phyloP scores from a whole-genome alignment of 2,888 invertebrate genomes.

The Thecocarcelia acutangulata region DNA sequence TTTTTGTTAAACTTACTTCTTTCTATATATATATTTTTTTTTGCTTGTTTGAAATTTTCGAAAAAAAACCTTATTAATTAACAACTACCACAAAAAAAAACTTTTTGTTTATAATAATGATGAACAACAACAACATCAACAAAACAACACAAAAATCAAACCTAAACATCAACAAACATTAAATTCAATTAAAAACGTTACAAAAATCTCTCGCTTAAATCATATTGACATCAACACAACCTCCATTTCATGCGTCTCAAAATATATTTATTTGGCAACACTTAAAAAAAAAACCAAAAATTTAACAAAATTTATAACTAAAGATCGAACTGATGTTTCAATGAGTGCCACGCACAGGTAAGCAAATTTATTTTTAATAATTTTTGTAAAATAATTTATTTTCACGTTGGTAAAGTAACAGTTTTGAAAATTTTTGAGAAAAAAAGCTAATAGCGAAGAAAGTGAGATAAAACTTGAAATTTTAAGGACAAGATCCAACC shows the following conservation, averaged over 20 bases:
- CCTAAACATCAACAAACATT: too few species aligned
- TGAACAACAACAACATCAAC: neutral
- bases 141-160: too few species aligned
- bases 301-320: conserved; percentile 46
- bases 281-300: neutral
- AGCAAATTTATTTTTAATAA: conserved; percentile 72
- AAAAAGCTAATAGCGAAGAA: neutral
- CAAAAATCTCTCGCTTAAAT: neutral
- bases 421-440: neutral
- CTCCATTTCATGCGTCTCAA: neutral
- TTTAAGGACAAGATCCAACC: too few species aligned
- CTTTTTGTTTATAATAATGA: conserved; percentile 8
- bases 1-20: conserved; percentile 22
- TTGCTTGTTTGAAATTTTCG: conserved; percentile 1
- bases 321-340: conserved; percentile 81
- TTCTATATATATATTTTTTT: too few species aligned
- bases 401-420: conserved; percentile 4
- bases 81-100: conserved; percentile 27
- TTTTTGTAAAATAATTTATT: neutral
- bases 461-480: conserved; percentile 17
- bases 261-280: conserved; percentile 20
- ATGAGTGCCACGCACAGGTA: conserved; percentile 82
- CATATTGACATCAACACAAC: conserved; percentile 8
- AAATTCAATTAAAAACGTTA: neutral
- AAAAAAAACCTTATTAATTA: conserved; percentile 31